phyloP scores from a whole-genome alignment of 37 sponge, comb jelly and placozoan genomes.

The Aplysina aerophoba region DNA sequence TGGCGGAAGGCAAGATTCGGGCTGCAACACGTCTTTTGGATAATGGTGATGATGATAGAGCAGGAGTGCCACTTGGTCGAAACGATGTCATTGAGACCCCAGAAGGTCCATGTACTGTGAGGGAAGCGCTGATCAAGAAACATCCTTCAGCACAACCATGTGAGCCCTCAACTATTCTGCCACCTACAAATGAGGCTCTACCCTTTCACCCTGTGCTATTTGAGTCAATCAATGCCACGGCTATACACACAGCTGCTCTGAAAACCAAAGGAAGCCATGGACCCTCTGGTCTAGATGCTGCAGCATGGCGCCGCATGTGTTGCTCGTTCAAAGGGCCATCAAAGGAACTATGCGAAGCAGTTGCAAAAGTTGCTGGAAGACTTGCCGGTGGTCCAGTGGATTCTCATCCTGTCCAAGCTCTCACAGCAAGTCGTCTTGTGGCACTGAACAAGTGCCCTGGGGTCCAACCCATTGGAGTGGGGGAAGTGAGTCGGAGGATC shows the following conservation, averaged over 20 bases:
- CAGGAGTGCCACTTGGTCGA: no score
- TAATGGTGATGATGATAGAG: no score
- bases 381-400: not conserved
- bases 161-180: no score
- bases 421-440: not conserved
- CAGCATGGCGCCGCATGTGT: not conserved
- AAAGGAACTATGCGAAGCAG: not conserved
- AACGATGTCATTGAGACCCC: no score
- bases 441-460: no score
- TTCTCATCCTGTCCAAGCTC: not conserved
- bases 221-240: not conserved
- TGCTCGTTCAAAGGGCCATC: not conserved
- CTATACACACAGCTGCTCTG: not conserved
- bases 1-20: no score
- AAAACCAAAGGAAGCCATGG: not conserved
- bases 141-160: no score
- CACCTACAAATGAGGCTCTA: no score
- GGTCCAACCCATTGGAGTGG: not conserved
- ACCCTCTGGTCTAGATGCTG: not conserved
- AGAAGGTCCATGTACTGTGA: no score
- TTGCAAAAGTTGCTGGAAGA: not conserved
- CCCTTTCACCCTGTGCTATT: conserved; percentile 12
- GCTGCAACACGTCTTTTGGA: no score
- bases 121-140: no score
- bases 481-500: not conserved